These are phyloP conservation scores for Serripes groenlandicus DNA, from an alignment of 2,888 invertebrate genomes.

Conservation along the genomic window DNA sequence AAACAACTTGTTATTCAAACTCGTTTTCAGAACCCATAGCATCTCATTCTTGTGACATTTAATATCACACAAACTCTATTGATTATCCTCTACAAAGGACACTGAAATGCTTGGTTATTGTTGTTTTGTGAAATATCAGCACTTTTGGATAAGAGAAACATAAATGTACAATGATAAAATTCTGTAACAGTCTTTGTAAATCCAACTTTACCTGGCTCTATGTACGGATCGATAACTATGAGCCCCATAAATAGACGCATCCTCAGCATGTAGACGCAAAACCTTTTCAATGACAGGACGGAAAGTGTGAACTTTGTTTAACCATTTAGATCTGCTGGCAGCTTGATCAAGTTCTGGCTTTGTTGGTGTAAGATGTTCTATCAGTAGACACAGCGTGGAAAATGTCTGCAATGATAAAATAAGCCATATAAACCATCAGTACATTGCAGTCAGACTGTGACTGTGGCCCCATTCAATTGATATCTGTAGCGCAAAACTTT, in stretches of 20 bases:
- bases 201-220: conserved; percentile 44
- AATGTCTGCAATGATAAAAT: conserved; percentile 45
- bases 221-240: conserved; percentile 40
- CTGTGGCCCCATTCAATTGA: too few species aligned
- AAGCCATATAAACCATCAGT: not conserved
- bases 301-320: conserved; percentile 68
- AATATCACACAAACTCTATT: too few species aligned
- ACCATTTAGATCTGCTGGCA: conserved; percentile 66
- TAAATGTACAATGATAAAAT: too few species aligned
- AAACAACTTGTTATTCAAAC: too few species aligned
- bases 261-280: conserved; percentile 33
- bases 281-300: conserved; percentile 69
- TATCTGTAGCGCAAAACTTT: too few species aligned
- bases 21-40: too few species aligned
- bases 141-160: too few species aligned
- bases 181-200: too few species aligned
- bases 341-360: conserved; percentile 60
- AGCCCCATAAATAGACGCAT: conserved; percentile 30
- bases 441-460: not conserved
- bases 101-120: too few species aligned
- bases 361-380: conserved; percentile 66
- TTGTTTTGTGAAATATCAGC: too few species aligned
- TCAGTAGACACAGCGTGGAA: conserved; percentile 63
- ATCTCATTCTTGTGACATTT: too few species aligned
- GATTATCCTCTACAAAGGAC: too few species aligned